Conservation (phyloP, 2,113 vertebrate species). For the Maccullochella peelii region DNA sequence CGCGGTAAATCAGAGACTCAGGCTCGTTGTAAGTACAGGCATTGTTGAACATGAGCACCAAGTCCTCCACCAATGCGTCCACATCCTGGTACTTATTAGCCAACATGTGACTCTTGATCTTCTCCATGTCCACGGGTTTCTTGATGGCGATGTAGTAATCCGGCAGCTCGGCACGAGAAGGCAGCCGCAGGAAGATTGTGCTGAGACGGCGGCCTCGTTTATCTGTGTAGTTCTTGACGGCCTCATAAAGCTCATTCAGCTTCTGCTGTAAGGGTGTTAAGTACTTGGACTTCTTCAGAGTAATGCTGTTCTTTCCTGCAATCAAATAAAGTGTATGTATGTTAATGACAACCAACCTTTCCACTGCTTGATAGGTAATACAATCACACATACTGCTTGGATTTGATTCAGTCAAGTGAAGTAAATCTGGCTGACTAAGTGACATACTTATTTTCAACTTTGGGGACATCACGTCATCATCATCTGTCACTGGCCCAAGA, state of each 20-base stretch:
- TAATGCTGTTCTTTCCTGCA: slow-evolving; percentile 95
- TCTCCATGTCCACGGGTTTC: slow-evolving; percentile 98
- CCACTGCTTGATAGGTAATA: background rate
- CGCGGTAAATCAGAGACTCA: slow-evolving; percentile 97
- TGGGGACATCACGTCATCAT: slow-evolving; percentile 95
- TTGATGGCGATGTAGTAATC: slow-evolving; percentile 99
- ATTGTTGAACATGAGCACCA: slow-evolving; percentile 99
- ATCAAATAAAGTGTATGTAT: slow-evolving; percentile 19
- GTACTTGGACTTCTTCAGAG: slow-evolving; percentile 97
- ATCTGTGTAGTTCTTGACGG: slow-evolving; percentile 98
- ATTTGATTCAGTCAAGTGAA: slow-evolving; percentile 4
- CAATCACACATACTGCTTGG: background rate
- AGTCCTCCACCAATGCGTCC: slow-evolving; percentile 97
- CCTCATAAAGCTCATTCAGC: slow-evolving; percentile 96
- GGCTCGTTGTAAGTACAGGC: slow-evolving; percentile 99
- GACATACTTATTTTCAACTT: slow-evolving; percentile 97
- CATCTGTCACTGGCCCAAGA: slow-evolving; percentile 92
- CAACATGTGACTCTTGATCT: slow-evolving; percentile 98
- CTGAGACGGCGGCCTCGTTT: slow-evolving; percentile 97
- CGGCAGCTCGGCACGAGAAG: slow-evolving; percentile 96
- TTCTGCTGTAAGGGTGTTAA: slow-evolving; percentile 98
- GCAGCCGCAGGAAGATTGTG: slow-evolving; percentile 96
- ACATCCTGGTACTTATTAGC: slow-evolving; percentile 99
- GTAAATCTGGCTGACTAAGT: background rate
- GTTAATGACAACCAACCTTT: background rate